Conservation (phyloP, 2,797 vertebrate genomes). For the Dendrocincla fuliginosa region DNA sequence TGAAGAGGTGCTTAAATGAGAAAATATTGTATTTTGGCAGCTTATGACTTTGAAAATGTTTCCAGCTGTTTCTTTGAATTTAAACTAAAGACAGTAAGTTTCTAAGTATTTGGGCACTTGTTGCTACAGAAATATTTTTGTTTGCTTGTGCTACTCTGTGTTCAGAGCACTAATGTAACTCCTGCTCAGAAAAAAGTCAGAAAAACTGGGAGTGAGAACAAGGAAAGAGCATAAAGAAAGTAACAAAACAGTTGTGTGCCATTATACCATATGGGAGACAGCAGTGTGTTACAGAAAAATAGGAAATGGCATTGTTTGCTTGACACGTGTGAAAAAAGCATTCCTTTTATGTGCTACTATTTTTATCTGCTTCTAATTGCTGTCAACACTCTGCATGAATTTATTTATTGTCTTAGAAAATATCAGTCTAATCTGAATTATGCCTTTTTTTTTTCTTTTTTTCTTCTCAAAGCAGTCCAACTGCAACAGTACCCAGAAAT, state of each 20-base stretch:
- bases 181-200: neutral
- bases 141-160: neutral
- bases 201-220: neutral
- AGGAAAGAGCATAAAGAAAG: neutral
- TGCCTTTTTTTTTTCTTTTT: neutral
- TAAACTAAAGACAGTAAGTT: neutral
- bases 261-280: neutral
- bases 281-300: neutral
- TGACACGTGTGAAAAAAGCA: rapidly evolving
- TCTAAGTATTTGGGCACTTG: neutral
- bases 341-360: neutral
- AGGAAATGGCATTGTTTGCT: neutral
- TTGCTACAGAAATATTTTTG: neutral
- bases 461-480: neutral
- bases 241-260: neutral
- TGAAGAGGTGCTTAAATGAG: neutral
- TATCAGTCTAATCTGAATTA: neutral
- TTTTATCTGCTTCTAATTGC: neutral
- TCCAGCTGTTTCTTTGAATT: neutral
- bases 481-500: neutral
- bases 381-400: neutral
- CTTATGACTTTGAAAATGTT: neutral
- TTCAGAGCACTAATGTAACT: neutral
- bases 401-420: neutral
- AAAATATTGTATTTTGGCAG: neutral